Conservation (phyloP, 1,140 invertebrate genomes). For the Panonychus citri region DNA sequence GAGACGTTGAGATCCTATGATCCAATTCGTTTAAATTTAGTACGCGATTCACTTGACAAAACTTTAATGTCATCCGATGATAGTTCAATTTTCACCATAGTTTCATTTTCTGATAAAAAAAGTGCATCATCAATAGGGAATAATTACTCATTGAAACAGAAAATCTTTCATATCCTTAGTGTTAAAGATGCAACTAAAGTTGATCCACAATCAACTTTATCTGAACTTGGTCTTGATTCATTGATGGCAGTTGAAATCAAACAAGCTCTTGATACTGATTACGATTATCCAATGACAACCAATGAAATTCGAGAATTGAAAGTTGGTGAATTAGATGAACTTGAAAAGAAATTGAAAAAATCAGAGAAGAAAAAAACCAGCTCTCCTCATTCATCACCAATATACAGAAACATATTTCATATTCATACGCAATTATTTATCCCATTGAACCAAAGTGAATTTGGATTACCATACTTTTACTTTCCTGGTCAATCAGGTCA, state of each 20-base stretch:
- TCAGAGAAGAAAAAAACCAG: not conserved
- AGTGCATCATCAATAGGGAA: conserved; percentile 25
- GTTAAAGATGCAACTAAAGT: conserved; percentile 58
- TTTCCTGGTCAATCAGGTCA: conserved; percentile 81
- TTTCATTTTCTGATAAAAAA: conserved; percentile 27
- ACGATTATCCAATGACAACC: conserved; percentile 53
- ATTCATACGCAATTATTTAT: conserved; percentile 27
- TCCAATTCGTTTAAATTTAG: too few relatives aligned
- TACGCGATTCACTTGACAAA: too few relatives aligned
- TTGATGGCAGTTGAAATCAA: conserved; percentile 93
- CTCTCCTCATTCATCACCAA: not conserved
- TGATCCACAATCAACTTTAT: conserved; percentile 43
- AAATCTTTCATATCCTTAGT: conserved; percentile 24
- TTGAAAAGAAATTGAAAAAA: conserved; percentile 26
- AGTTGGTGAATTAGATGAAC: conserved; percentile 40
- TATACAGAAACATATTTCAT: not conserved
- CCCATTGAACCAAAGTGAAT: conserved; percentile 23
- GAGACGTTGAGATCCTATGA: conserved; percentile 66
- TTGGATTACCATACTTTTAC: conserved; percentile 38
- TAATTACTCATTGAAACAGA: conserved; percentile 29
- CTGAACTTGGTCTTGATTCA: conserved; percentile 85
- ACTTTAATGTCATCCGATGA: too few relatives aligned
- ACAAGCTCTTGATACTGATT: conserved; percentile 11
- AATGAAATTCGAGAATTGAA: conserved; percentile 63
- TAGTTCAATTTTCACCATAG: not conserved